Evolutionary conservation across 64 coral and sea anemone species (phyloP).

Genomic region (Actinia equina): DNA sequence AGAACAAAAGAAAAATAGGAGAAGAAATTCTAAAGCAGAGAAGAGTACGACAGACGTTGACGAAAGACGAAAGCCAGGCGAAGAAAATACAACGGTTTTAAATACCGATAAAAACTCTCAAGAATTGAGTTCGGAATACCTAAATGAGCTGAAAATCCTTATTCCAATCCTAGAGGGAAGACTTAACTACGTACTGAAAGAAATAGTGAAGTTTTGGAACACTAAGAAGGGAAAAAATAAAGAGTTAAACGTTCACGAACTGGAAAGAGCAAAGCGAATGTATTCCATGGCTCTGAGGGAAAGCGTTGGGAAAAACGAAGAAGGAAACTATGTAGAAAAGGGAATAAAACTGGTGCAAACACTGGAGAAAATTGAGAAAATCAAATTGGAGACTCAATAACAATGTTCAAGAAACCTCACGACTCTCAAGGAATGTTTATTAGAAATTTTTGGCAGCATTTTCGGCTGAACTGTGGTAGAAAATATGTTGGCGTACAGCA

Average conservation of each 20-base stretch:
- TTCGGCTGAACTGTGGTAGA: too few species aligned
- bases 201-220: constrained; percentile 65
- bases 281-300: constrained; percentile 72
- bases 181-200: constrained; percentile 69
- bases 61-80: not conserved
- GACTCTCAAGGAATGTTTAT: too few species aligned
- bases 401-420: not conserved
- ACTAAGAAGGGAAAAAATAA: constrained; percentile 65
- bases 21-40: not conserved
- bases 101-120: not conserved
- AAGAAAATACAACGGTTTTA: not conserved
- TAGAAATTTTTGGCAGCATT: too few species aligned
- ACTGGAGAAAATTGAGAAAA: not conserved
- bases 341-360: not conserved
- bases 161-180: constrained; percentile 76
- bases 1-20: not conserved
- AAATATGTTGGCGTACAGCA: too few species aligned
- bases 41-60: not conserved
- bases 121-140: not conserved
- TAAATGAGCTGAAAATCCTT: constrained; percentile 53
- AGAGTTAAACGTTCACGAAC: constrained; percentile 3
- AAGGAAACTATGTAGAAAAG: not conserved
- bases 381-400: not conserved
- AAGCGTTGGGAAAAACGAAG: not conserved
- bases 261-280: constrained; percentile 67